phyloP scores from a whole-genome alignment of 2,797 vertebrate species.

The Hypotaenidia philippensis region DNA sequence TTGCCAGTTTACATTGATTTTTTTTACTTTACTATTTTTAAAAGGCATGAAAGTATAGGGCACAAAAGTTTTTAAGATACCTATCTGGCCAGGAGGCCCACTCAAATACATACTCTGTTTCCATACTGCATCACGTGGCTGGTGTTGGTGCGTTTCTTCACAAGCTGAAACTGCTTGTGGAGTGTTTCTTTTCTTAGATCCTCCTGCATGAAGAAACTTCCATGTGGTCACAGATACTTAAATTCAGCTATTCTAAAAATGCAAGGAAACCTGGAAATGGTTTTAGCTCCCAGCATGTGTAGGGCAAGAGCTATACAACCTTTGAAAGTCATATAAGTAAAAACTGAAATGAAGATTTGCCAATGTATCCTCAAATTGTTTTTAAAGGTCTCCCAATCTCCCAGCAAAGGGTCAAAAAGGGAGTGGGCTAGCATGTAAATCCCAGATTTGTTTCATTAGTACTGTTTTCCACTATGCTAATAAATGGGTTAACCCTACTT shows the following conservation, averaged over 20 bases:
- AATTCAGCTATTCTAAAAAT: background rate
- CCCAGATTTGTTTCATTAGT: background rate
- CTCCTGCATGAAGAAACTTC: slow-evolving; percentile 83
- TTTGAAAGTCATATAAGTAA: background rate
- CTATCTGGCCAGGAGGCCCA: background rate
- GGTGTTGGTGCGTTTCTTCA: slow-evolving; percentile 92
- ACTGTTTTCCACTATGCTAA: background rate
- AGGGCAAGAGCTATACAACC: background rate
- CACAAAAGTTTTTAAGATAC: background rate
- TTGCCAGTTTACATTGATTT: background rate
- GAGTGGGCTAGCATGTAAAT: background rate
- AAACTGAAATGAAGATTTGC: background rate
- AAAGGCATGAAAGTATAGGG: background rate
- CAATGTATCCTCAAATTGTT: background rate
- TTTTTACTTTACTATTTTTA: background rate
- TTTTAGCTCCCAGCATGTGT: background rate
- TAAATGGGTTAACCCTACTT: background rate
- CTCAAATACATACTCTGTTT: slow-evolving; percentile 80
- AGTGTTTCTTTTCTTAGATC: slow-evolving; percentile 91
- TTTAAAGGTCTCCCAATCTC: background rate
- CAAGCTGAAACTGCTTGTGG: slow-evolving; percentile 91
- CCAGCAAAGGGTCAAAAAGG: background rate
- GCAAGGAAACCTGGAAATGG: background rate
- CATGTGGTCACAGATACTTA: background rate
- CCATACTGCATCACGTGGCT: slow-evolving; percentile 98